phyloP scores from a whole-genome alignment of 1,140 invertebrate species.

The Neodiprion fabricii region DNA sequence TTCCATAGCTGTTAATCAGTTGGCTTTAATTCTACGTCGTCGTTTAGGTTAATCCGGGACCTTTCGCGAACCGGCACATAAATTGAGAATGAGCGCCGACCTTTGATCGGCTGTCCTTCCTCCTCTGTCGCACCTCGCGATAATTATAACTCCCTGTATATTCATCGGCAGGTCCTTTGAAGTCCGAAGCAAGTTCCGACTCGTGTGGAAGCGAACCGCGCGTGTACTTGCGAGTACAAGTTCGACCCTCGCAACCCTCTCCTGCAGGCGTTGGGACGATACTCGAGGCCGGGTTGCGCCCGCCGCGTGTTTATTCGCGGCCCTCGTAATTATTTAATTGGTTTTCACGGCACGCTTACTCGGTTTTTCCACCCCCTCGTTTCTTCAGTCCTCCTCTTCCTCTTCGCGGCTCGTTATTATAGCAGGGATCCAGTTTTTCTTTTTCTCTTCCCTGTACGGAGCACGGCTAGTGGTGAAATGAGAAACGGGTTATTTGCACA shows the following conservation, averaged over 20 bases:
- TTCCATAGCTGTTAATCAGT: too few species aligned
- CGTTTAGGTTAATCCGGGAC: too few species aligned
- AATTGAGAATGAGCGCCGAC: neutral
- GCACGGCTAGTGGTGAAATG: neutral
- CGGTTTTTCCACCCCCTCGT: neutral
- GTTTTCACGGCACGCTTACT: conserved; percentile 7
- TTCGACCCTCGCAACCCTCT: neutral
- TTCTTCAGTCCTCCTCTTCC: too few species aligned
- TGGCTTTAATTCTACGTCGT: too few species aligned
- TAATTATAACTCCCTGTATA: neutral
- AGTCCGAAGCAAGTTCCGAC: neutral
- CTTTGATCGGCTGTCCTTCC: neutral
- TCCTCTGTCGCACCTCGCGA: neutral
- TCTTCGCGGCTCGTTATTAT: too few species aligned
- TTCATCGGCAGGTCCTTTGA: conserved; percentile 1
- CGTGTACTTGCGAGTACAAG: neutral
- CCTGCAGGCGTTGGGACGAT: neutral
- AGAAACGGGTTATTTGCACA: too few species aligned
- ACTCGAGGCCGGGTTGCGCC: neutral
- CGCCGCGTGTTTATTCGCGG: neutral
- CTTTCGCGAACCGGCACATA: neutral
- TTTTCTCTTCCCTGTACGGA: neutral
- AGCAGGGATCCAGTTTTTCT: neutral
- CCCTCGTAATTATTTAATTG: neutral
- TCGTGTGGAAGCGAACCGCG: too few species aligned